phyloP scores from a whole-genome alignment of 2,797 vertebrate species.

The Crypturellus tataupa region DNA sequence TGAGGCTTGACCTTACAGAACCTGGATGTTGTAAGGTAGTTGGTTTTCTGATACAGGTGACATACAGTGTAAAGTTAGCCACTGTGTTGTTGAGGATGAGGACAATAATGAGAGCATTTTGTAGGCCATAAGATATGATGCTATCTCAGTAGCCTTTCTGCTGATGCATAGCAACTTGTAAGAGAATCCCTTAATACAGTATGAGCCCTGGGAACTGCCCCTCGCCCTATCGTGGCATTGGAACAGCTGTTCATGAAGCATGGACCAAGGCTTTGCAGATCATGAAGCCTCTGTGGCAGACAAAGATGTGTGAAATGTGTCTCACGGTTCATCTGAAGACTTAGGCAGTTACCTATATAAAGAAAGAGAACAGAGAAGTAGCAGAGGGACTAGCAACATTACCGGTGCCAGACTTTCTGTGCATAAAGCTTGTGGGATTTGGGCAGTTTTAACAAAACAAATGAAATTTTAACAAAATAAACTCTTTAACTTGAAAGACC shows the following conservation, averaged over 20 bases:
- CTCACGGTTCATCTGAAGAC: not conserved
- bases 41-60: not conserved
- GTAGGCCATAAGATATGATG: fast-evolving
- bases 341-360: not conserved
- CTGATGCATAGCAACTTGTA: not conserved
- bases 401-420: not conserved
- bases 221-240: not conserved
- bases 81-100: not conserved
- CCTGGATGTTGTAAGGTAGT: not conserved
- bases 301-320: too few relatives aligned
- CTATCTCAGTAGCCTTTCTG: not conserved
- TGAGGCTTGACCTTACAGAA: not conserved
- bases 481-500: not conserved
- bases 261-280: not conserved
- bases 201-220: not conserved
- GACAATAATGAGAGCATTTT: not conserved
- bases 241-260: not conserved
- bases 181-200: too few relatives aligned
- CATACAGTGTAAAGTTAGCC: not conserved
- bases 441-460: not conserved
- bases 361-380: not conserved
- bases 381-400: not conserved
- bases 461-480: not conserved
- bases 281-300: fast-evolving
- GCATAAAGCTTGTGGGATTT: not conserved